These are phyloP conservation scores for Protobothrops flavoviridis DNA, from an alignment of 2,113 vertebrate species.

Conservation along the genomic window DNA sequence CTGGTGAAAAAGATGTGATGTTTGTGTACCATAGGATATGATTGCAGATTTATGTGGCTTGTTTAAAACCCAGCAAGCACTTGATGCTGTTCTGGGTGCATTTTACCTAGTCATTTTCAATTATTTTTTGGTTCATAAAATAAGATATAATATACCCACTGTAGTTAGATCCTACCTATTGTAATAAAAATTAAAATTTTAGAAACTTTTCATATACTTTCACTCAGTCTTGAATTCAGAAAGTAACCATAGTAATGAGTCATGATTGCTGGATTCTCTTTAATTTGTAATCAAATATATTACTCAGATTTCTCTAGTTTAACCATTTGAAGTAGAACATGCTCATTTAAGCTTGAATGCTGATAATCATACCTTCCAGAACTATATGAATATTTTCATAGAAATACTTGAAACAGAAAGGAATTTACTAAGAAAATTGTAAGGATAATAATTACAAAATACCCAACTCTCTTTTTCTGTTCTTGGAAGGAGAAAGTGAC, in stretches of 20 bases:
- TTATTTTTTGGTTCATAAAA: conserved; percentile 40
- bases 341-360: neutral
- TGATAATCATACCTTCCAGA: neutral
- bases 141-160: neutral
- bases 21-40: neutral
- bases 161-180: conserved; percentile 47
- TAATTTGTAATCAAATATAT: neutral
- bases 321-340: neutral
- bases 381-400: neutral
- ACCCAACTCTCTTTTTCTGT: neutral
- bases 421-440: neutral
- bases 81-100: neutral
- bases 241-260: neutral
- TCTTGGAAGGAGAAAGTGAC: neutral
- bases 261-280: neutral
- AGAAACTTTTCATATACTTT: conserved; percentile 4
- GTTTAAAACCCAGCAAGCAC: neutral
- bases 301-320: neutral
- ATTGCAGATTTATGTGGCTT: neutral
- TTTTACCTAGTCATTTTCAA: conserved; percentile 40
- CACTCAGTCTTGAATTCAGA: neutral
- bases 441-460: neutral
- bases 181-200: conserved; percentile 40
- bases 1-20: neutral
- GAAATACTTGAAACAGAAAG: neutral